These are phyloP conservation scores for Saccostrea cuccullata DNA, from an alignment of 1,140 invertebrate genomes.

Conservation along the genomic window DNA sequence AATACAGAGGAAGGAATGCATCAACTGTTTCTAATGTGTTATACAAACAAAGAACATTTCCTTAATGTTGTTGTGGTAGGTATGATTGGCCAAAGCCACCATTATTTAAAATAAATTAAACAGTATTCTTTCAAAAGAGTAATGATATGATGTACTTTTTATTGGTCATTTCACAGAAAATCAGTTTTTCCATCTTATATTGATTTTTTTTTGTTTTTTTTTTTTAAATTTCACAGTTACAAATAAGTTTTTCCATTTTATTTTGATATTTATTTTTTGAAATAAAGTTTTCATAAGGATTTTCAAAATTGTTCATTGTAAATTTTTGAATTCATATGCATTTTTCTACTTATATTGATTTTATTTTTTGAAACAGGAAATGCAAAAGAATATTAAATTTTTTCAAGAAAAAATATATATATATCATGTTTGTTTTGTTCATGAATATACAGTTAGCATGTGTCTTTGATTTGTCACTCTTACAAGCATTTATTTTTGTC, in stretches of 20 bases:
- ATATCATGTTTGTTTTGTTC: background rate
- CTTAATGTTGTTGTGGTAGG: conserved; percentile 69
- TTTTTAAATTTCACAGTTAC: too few species aligned
- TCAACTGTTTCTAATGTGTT: conserved; percentile 63
- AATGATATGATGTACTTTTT: background rate
- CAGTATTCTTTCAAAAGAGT: too few species aligned
- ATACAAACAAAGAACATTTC: conserved; percentile 68
- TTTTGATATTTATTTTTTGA: too few species aligned
- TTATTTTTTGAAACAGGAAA: background rate
- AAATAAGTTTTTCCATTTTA: too few species aligned
- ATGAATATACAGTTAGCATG: background rate
- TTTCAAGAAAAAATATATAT: background rate
- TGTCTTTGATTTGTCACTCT: too few species aligned
- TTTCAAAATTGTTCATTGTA: too few species aligned
- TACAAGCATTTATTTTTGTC: background rate
- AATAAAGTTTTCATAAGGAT: too few species aligned
- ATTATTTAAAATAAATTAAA: too few species aligned
- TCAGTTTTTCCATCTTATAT: background rate
- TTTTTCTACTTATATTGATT: background rate
- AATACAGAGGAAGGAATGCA: conserved; percentile 54
- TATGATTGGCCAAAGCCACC: background rate
- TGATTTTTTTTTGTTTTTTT: background rate
- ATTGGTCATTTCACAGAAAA: background rate
- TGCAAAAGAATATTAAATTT: background rate
- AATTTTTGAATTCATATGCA: too few species aligned